Base-by-base conservation (phyloP, 2,888 invertebrate species). In the Apomyelois bistriatella region DNA sequence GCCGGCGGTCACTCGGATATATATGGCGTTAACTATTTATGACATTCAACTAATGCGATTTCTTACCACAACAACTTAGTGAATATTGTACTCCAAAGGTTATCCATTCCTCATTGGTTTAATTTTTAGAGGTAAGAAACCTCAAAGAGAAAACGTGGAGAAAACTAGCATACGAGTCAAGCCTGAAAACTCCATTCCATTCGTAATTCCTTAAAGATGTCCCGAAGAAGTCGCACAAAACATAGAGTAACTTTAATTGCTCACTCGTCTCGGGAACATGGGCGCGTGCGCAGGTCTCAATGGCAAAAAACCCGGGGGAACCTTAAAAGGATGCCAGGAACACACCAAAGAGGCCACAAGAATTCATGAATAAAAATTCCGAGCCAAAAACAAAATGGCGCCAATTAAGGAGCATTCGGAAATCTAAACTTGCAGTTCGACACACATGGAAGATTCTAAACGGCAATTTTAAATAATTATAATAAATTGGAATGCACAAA, bases 331-430 rank as follows among this genome's bases (percentile, higher is more conserved):
- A 60, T 46, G 64, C 64, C 68, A 64, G 68, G 60, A 61, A 63
- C 65, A 64, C 64, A 65, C 67, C 70, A 70, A 76, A 72, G 74
- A 63, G 62, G 58, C 70, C 65, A 67, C 58, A 71, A 74, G 83
- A 74, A 79, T 80, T 72, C 76, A 76, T 82, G 83, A 84, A 85
- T 85, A 84, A 83, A 84, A 84, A 85, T 79, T 72, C 76, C 76
- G 64, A 64, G 64, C 77, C 77, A 76, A 80, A 83, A 82, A 74
- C 73, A 72, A 73, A 65, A 76, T 76, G 74, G 72, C 74, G 72
- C 73, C 79, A 78, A 79, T 81, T 81, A 83, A 76, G 74, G 75
- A 60, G 66, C 62, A 68, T 70, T 70, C 68, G 66, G 70, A 70
- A 71, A 72, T 72, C 79, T 77, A 76, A 77, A 65, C 69, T 64